Conservation (phyloP, 1,140 invertebrate genomes). For the Hypothenemus hampei region DNA sequence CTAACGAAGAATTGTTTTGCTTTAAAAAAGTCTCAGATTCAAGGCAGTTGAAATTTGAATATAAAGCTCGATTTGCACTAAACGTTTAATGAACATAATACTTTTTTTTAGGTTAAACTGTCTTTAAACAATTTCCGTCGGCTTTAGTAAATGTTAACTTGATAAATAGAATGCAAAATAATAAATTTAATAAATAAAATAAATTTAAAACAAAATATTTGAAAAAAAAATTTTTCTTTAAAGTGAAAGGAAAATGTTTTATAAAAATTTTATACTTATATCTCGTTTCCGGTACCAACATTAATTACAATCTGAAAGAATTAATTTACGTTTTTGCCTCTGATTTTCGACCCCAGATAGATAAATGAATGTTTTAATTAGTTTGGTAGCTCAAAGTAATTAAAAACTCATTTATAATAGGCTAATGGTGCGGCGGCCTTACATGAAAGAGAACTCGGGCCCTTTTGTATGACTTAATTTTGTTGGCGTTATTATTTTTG, state of each 20-base stretch:
- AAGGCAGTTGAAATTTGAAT: too few species aligned
- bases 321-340: conserved; percentile 21
- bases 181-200: too few species aligned
- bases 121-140: too few species aligned
- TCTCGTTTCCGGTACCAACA: conserved; percentile 6
- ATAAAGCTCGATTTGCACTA: too few species aligned
- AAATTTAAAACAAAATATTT: too few species aligned
- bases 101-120: too few species aligned
- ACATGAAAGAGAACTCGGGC: conserved; percentile 6
- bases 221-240: background rate
- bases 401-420: conserved; percentile 21
- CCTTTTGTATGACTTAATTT: conserved; percentile 14
- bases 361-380: conserved; percentile 23
- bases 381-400: conserved; percentile 15
- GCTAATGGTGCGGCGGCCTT: conserved; percentile 11
- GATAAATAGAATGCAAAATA: too few species aligned
- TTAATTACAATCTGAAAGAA: conserved; percentile 3
- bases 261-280: background rate
- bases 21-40: too few species aligned
- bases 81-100: too few species aligned
- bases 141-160: too few species aligned
- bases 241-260: background rate
- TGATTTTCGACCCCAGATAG: conserved; percentile 12
- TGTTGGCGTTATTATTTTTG: conserved; percentile 1
- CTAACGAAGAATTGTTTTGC: too few species aligned